Evolutionary conservation across 2,797 vertebrate species (phyloP).

Genomic region (Botia kubotai): DNA sequence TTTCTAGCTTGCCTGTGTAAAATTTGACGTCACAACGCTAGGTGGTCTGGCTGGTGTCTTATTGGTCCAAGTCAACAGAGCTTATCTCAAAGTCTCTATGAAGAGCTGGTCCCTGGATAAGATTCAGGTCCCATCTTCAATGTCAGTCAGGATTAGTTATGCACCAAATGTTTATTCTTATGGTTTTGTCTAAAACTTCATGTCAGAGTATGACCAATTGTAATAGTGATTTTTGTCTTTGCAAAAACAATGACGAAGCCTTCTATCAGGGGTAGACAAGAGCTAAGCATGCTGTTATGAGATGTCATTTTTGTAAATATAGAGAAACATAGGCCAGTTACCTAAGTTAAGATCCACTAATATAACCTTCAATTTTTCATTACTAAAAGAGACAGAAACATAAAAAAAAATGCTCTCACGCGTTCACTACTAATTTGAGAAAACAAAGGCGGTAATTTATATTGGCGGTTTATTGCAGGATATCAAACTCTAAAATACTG

Average conservation of each 20-base stretch:
- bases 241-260: too few relatives aligned
- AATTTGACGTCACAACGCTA: neutral
- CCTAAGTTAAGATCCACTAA: neutral
- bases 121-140: neutral
- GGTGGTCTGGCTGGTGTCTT: neutral
- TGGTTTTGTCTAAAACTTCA: too few relatives aligned
- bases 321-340: neutral
- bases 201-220: too few relatives aligned
- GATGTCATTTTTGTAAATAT: too few relatives aligned
- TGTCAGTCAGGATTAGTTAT: neutral
- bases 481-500: neutral
- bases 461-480: neutral
- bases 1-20: neutral
- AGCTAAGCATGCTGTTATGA: too few relatives aligned
- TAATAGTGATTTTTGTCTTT: too few relatives aligned
- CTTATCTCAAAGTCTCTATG: too few relatives aligned
- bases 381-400: slow-evolving; percentile 13
- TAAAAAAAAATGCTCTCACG: neutral
- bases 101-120: too few relatives aligned
- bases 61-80: too few relatives aligned
- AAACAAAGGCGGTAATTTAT: slow-evolving; percentile 20
- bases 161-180: too few relatives aligned
- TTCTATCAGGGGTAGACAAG: too few relatives aligned
- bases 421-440: neutral
- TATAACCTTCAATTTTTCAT: slow-evolving; percentile 38